phyloP scores from a whole-genome alignment of 2,797 vertebrate genomes.

The Microcaecilia unicolor region DNA sequence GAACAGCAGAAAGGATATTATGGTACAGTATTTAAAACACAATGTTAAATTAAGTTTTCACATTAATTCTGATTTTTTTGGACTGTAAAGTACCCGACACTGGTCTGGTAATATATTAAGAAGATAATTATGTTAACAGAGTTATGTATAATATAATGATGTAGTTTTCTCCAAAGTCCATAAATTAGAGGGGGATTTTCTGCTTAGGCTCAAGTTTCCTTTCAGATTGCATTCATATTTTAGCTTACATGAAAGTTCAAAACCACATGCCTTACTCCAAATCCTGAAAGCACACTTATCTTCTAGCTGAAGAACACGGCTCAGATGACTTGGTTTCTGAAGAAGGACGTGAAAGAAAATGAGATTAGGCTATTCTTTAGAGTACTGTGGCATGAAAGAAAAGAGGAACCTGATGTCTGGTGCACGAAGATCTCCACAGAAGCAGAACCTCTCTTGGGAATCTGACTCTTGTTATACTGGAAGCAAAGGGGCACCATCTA shows the following conservation, averaged over 20 bases:
- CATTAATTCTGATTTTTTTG: slow-evolving; percentile 10
- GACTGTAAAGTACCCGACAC: not conserved
- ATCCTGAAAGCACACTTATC: not conserved
- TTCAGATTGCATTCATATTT: slow-evolving; percentile 10
- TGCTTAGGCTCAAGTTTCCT: no score
- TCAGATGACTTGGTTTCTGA: not conserved
- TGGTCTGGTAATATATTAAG: slow-evolving; percentile 11
- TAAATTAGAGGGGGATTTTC: no score
- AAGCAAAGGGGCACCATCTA: slow-evolving; percentile 93
- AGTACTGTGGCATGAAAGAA: no score
- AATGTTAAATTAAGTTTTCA: slow-evolving; percentile 7
- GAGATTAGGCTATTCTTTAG: not conserved
- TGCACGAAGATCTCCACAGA: slow-evolving; percentile 14
- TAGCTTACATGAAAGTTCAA: slow-evolving; percentile 1
- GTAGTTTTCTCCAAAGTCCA: no score
- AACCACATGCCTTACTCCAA: not conserved
- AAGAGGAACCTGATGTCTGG: slow-evolving; percentile 4
- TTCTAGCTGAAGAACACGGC: not conserved
- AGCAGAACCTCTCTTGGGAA: slow-evolving; percentile 33
- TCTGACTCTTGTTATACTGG: slow-evolving; percentile 30
- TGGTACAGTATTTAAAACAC: slow-evolving; percentile 7
- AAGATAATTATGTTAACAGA: not conserved
- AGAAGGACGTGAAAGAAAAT: not conserved
- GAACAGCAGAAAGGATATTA: slow-evolving; percentile 13
- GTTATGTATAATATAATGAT: no score